These are phyloP conservation scores for Drosophila aff. DNA, from an alignment of 1,140 invertebrate species.

Conservation along the genomic window DNA sequence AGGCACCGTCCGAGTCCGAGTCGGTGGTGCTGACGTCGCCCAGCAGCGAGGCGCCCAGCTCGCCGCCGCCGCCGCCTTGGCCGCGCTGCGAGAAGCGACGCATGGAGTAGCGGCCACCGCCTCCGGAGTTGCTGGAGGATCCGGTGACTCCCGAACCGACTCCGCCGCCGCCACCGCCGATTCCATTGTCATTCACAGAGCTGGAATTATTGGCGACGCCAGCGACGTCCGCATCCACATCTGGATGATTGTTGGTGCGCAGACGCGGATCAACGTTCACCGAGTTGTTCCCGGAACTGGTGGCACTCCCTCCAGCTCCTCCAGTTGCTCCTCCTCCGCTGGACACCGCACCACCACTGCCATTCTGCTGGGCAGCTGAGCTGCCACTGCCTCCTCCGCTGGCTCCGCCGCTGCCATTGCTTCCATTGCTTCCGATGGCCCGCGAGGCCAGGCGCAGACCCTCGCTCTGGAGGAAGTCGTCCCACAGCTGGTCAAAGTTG, in stretches of 20 bases:
- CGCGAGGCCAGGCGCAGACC: slow-evolving; percentile 67
- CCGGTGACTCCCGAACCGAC: no score
- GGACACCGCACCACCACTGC: slow-evolving; percentile 8
- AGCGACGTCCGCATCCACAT: slow-evolving; percentile 29
- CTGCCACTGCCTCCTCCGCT: no score
- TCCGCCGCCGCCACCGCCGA: slow-evolving; percentile 45
- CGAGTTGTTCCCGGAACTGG: neutral
- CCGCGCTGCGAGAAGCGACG: no score
- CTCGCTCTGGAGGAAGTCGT: slow-evolving; percentile 78
- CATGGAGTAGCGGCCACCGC: no score
- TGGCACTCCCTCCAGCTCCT: neutral
- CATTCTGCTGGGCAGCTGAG: slow-evolving; percentile 40
- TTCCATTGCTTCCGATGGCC: slow-evolving; percentile 17
- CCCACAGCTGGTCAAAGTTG: slow-evolving; percentile 79
- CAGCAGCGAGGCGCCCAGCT: slow-evolving; percentile 59
- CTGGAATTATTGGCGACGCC: slow-evolving; percentile 10
- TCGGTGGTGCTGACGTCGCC: slow-evolving; percentile 75
- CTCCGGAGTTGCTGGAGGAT: no score
- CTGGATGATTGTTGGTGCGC: slow-evolving; percentile 22
- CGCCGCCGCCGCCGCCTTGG: slow-evolving; percentile 47
- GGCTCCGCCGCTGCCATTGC: neutral
- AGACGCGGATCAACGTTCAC: slow-evolving; percentile 51
- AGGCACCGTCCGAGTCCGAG: slow-evolving; percentile 79
- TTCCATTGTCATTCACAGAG: slow-evolving; percentile 24
- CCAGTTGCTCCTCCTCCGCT: neutral